Base-by-base conservation (phyloP, 2,888 invertebrate genomes). In the Drepana falcataria region DNA sequence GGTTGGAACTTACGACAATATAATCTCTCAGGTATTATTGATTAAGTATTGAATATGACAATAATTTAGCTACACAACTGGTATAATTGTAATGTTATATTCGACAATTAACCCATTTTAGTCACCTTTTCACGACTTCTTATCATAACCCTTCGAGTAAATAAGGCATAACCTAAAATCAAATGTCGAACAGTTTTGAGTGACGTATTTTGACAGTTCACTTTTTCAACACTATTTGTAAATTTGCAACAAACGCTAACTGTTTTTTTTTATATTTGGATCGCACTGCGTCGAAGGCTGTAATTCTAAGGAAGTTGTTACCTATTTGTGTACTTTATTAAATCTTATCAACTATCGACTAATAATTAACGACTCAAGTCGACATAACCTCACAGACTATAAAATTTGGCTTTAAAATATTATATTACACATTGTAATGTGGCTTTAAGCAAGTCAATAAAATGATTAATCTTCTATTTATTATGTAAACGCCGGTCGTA, bases 321-420 rank as follows among this genome's bases (percentile, higher is more conserved):
- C 80, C 83, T 88, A 87, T 87, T 85, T 85, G 83, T 84, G 85
- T 85, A 83, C 77, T 85, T 80, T 85, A 80, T 83, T 79, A 79
- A 84, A 83, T 81, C 80, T 84, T 73, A 82, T 80, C 80, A 84
- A 83, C 82, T 87, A 81, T 85, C 80, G 83, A 85, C 81, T 86
- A 71, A 69, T 86, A 85, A 85, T 81, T 82, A 85, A 83, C 82
- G 90, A 76, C 85, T 70, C 59, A 69, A 75, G 88, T 87, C 89
- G 85, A 79, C 85, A 86, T 87, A 83, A 91, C 86, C 89, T 85
- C 85, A 91, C 91, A 91, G 91, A 91, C 91, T 91, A 87, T 84
- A 56, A 88, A 86, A 91, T 90, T 91, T 91, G 91, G 91, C 91
- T 91, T 91, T 91, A 91, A 91, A 86, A 87, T 41, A 77, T 76